phyloP scores from a whole-genome alignment of 2,888 invertebrate genomes.

The Nomada goodeniana region DNA sequence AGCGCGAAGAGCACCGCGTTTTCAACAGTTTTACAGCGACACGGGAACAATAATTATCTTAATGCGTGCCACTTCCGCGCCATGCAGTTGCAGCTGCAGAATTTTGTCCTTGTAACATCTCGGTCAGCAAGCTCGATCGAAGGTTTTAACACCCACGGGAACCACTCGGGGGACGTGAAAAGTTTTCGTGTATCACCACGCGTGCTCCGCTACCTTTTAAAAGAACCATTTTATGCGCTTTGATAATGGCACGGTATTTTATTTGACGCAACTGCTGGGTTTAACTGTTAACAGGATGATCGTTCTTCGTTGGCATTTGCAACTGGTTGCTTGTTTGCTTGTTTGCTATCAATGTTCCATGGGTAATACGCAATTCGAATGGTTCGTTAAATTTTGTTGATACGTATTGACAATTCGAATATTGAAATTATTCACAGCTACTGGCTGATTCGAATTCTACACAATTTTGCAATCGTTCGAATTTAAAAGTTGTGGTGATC shows the following conservation, averaged over 20 bases:
- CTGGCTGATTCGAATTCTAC: background rate
- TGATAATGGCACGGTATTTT: background rate
- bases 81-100: conserved; percentile 38
- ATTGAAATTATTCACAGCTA: background rate
- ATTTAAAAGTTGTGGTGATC: background rate
- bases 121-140: conserved; percentile 62
- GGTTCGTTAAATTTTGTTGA: background rate
- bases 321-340: background rate
- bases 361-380: background rate
- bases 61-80: conserved; percentile 42
- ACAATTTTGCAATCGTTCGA: background rate
- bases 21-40: conserved; percentile 29
- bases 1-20: conserved; percentile 11
- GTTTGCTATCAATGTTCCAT: background rate
- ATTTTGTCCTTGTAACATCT: conserved; percentile 61
- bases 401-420: too few species aligned
- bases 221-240: background rate
- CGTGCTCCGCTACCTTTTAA: background rate
- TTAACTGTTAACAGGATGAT: background rate
- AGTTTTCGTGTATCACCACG: conserved; percentile 17
- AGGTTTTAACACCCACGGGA: conserved; percentile 55
- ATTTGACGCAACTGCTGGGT: background rate
- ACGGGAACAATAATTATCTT: conserved; percentile 55
- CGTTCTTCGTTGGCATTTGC: background rate
- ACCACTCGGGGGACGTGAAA: conserved; percentile 20